These are phyloP conservation scores for Hemiscyllium ocellatum DNA, from an alignment of 2,113 vertebrate genomes.

Conservation along the genomic window DNA sequence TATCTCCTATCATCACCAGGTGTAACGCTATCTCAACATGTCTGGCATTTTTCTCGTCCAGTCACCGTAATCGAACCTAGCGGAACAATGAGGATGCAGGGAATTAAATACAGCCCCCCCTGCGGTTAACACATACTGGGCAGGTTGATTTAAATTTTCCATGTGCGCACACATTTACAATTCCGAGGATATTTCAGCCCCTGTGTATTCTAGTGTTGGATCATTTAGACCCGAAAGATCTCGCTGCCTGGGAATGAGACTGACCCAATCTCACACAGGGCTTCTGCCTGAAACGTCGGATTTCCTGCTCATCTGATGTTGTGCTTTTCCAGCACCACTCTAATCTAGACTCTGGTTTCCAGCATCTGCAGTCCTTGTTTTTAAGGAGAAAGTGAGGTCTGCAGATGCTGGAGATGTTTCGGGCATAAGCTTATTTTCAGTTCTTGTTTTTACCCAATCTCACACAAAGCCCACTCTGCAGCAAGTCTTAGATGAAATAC, in stretches of 20 bases:
- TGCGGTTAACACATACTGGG: neutral
- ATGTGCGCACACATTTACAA: neutral
- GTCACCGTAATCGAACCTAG: constrained; percentile 35
- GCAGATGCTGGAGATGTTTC: too few relatives aligned
- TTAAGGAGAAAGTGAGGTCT: too few relatives aligned
- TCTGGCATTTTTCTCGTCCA: constrained; percentile 40
- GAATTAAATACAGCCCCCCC: neutral
- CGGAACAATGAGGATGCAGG: neutral
- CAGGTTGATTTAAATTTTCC: neutral
- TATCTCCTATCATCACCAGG: neutral
- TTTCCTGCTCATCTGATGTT: too few relatives aligned
- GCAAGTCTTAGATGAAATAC: neutral
- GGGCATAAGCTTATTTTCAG: too few relatives aligned
- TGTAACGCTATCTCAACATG: constrained; percentile 45
- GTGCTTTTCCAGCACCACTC: too few relatives aligned
- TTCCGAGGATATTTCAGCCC: neutral
- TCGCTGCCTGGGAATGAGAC: neutral
- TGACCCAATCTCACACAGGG: neutral
- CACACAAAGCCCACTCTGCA: neutral
- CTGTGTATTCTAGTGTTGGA: neutral
- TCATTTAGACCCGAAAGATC: neutral
- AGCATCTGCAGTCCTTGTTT: too few relatives aligned
- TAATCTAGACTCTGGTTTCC: too few relatives aligned
- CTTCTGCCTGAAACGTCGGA: too few relatives aligned
- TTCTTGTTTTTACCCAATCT: too few relatives aligned